phyloP scores from a whole-genome alignment of 1,140 invertebrate species.

The Neuroterus valhalla region DNA sequence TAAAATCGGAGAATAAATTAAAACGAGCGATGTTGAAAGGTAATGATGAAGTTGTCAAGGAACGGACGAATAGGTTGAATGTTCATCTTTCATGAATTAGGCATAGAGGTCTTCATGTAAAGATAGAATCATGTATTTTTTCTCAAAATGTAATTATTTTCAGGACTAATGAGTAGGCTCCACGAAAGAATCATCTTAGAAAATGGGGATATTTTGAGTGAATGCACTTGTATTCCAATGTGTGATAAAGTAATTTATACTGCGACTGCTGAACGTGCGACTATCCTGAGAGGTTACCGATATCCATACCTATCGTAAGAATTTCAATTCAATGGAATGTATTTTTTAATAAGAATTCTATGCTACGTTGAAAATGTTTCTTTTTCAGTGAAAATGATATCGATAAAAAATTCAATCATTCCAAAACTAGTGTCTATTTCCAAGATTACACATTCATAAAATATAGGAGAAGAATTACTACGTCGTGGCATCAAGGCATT shows the following conservation, averaged over 20 bases:
- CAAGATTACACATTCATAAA: slow-evolving; percentile 21
- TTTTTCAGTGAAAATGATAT: background rate
- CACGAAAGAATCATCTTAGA: background rate
- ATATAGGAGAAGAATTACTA: background rate
- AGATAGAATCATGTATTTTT: too few species aligned
- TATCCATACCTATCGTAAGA: slow-evolving; percentile 3
- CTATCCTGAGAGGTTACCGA: background rate
- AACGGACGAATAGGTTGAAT: too few species aligned
- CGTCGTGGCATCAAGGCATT: background rate
- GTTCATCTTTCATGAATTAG: too few species aligned
- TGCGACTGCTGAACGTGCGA: background rate
- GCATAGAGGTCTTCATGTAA: too few species aligned
- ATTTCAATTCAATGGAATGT: background rate
- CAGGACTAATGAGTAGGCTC: background rate
- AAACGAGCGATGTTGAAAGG: too few species aligned
- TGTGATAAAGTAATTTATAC: background rate
- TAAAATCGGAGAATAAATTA: too few species aligned
- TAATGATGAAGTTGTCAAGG: too few species aligned
- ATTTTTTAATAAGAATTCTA: too few species aligned
- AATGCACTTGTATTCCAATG: background rate
- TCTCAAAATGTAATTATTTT: background rate
- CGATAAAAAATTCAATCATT: background rate
- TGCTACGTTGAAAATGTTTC: background rate
- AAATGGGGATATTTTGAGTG: background rate
- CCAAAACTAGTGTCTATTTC: background rate